These are phyloP conservation scores for Sinonovacula constricta DNA, from an alignment of 1,140 invertebrate genomes.

Conservation along the genomic window DNA sequence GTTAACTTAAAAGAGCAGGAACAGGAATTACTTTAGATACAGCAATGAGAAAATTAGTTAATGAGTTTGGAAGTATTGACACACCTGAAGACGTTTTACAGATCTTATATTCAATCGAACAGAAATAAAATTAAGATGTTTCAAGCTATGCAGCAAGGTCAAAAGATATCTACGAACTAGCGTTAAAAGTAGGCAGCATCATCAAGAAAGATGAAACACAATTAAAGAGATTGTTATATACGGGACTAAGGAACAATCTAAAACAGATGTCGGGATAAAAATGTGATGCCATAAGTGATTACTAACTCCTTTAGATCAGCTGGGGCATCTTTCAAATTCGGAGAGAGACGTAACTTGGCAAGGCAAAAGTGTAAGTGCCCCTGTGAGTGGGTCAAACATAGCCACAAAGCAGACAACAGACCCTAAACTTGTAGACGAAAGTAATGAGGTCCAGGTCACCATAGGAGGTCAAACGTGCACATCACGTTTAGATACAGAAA, in stretches of 20 bases:
- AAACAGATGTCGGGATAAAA: background rate
- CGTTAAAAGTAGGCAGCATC: background rate
- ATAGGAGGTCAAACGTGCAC: slow-evolving; percentile 1
- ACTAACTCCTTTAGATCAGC: too few species aligned
- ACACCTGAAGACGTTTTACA: background rate
- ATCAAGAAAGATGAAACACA: too few species aligned
- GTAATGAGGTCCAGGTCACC: slow-evolving; percentile 4
- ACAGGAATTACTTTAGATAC: slow-evolving; percentile 8
- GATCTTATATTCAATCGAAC: background rate
- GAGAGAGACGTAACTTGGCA: slow-evolving; percentile 1
- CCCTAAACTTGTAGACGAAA: slow-evolving; percentile 8
- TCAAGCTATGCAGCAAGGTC: background rate
- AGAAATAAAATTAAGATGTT: slow-evolving; percentile 16
- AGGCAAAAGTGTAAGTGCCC: slow-evolving; percentile 10
- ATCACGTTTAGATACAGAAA: slow-evolving; percentile 45
- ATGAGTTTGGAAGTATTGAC: slow-evolving; percentile 12
- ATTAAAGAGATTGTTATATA: background rate
- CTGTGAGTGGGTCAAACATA: slow-evolving; percentile 6
- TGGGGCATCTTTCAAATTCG: slow-evolving; percentile 10
- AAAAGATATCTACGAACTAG: slow-evolving; percentile 12
- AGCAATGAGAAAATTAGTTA: slow-evolving; percentile 10
- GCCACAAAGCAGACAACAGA: slow-evolving; percentile 4
- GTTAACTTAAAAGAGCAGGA: slow-evolving; percentile 1
- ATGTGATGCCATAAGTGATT: background rate
- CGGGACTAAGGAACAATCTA: too few species aligned